phyloP scores from a whole-genome alignment of 2,113 vertebrate species.

The Platycercus adscitus region DNA sequence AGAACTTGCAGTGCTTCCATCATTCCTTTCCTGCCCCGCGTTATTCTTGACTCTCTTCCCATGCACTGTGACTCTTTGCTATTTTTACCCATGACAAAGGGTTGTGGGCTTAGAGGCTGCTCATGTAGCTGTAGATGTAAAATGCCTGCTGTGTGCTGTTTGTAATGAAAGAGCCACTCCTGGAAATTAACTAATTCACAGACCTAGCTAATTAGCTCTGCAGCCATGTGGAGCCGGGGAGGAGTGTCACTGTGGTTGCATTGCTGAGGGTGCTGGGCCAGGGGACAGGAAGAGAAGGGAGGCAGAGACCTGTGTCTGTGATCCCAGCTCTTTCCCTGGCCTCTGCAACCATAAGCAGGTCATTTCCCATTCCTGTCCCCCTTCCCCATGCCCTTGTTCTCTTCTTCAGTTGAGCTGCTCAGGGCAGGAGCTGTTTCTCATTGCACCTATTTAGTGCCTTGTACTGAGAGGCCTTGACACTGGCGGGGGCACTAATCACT shows the following conservation, averaged over 20 bases:
- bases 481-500: not conserved
- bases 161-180: not conserved
- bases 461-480: not conserved
- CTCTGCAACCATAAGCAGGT: not conserved
- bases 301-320: not conserved
- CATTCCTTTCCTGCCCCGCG: not conserved
- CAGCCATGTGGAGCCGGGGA: rapidly evolving
- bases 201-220: slow-evolving; percentile 35
- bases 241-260: not conserved
- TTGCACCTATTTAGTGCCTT: not conserved
- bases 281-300: not conserved
- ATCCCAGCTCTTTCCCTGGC: not conserved
- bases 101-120: slow-evolving; percentile 27
- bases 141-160: slow-evolving; percentile 46
- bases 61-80: slow-evolving; percentile 19
- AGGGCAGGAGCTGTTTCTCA: not conserved
- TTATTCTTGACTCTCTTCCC: not conserved
- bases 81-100: slow-evolving; percentile 36
- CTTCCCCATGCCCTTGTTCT: rapidly evolving
- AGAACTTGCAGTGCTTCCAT: not conserved
- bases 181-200: slow-evolving; percentile 62
- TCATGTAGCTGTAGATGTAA: slow-evolving; percentile 37
- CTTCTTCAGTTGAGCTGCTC: not conserved
- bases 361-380: not conserved
- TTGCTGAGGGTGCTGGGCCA: not conserved